A percentile compares a stretch with the other conserved stretches of the same genome.
phyloP scores from a whole-genome alignment of 2,888 invertebrate genomes.

The Andrena praecox region DNA sequence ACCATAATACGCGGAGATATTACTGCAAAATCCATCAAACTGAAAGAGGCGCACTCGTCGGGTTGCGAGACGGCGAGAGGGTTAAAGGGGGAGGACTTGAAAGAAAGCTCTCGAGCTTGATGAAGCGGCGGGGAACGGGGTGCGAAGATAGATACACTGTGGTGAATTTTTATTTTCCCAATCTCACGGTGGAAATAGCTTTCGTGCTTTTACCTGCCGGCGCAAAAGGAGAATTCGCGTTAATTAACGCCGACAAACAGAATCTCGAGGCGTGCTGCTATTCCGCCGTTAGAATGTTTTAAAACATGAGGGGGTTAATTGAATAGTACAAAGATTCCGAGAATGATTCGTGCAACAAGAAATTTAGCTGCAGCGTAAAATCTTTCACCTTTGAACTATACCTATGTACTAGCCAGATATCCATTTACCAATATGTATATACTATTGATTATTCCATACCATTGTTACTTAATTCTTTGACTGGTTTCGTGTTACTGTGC shows the following conservation, averaged over 20 bases:
- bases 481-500: no score
- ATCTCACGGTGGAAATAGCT: conserved; percentile 11
- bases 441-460: no score
- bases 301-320: conserved; percentile 27
- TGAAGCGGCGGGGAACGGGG: not conserved
- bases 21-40: conserved; percentile 45
- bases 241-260: conserved; percentile 53
- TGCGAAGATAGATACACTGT: conserved; percentile 11
- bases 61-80: not conserved
- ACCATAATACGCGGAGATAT: conserved; percentile 29
- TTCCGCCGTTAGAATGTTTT: conserved; percentile 9
- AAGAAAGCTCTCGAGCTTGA: conserved; percentile 30
- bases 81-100: not conserved
- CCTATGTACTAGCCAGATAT: no score
- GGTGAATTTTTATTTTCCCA: conserved; percentile 10
- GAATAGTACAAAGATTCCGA: conserved; percentile 14
- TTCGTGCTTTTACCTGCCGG: not conserved
- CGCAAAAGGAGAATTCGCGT: conserved; percentile 24
- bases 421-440: no score
- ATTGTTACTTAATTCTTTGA: no score
- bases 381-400: not conserved
- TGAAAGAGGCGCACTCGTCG: not conserved
- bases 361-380: not conserved
- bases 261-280: conserved; percentile 1
- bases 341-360: conserved; percentile 36